These are phyloP conservation scores for Trissoscelio sp. DNA, from an alignment of 2,888 invertebrate genomes.

Conservation along the genomic window DNA sequence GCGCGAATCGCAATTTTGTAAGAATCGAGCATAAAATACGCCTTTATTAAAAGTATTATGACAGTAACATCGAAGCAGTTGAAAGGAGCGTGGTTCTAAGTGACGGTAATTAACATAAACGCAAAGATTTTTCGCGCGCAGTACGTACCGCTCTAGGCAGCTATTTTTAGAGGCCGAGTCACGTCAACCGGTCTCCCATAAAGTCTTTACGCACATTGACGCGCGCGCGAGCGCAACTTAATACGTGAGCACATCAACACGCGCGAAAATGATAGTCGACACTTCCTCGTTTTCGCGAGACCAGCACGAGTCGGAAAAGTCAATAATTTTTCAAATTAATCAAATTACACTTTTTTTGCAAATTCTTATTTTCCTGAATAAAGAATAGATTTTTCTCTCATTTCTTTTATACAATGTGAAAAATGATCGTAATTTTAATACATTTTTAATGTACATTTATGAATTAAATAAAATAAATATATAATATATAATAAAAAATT, in stretches of 20 bases:
- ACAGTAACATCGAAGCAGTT: slow-evolving; percentile 70
- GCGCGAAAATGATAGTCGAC: slow-evolving; percentile 65
- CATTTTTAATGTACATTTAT: too few species aligned
- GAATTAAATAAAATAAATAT: too few species aligned
- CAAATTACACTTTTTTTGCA: too few species aligned
- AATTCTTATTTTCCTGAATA: too few species aligned
- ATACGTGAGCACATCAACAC: slow-evolving; percentile 67
- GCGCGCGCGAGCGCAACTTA: slow-evolving; percentile 49
- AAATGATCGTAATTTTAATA: too few species aligned
- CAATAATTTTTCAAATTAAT: slow-evolving; percentile 1
- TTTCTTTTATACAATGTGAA: too few species aligned
- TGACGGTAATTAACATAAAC: slow-evolving; percentile 80
- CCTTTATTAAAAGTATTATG: slow-evolving; percentile 65
- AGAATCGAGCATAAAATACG: slow-evolving; percentile 54
- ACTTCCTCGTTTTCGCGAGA: slow-evolving; percentile 76
- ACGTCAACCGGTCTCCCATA: slow-evolving; percentile 77
- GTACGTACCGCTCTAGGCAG: slow-evolving; percentile 71
- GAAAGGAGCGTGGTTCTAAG: slow-evolving; percentile 76
- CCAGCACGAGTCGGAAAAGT: slow-evolving; percentile 59
- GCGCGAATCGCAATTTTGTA: slow-evolving; percentile 45
- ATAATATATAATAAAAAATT: too few species aligned
- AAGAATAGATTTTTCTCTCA: too few species aligned
- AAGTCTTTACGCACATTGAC: slow-evolving; percentile 72
- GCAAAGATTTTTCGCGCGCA: slow-evolving; percentile 76
- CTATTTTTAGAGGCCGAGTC: slow-evolving; percentile 81